Percentiles rank a stretch among this genome's conserved stretches.
Evolutionary conservation across 30 jellyfish, hydroid and myxozoan genomes (phyloP).

Genomic region (Aurelia sp.): DNA sequence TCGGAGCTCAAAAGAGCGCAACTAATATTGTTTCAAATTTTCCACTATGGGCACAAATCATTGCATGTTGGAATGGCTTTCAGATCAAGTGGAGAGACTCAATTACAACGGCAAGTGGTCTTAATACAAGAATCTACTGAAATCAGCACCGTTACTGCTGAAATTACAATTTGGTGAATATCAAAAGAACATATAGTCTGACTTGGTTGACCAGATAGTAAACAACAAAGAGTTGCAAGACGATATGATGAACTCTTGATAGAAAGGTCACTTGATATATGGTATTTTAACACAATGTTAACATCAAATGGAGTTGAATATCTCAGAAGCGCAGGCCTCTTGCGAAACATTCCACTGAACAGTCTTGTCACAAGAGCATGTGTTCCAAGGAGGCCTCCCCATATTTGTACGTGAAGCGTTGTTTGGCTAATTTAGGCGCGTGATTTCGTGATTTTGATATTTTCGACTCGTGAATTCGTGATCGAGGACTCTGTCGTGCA

Average conservation of each 20-base stretch:
- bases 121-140: neutral
- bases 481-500: too few relatives aligned
- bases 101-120: neutral
- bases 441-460: too few relatives aligned
- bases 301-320: conserved; percentile 35
- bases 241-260: neutral
- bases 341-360: conserved; percentile 8
- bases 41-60: neutral
- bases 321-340: conserved; percentile 24
- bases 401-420: too few relatives aligned
- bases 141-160: neutral
- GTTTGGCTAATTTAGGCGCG: too few relatives aligned
- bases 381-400: too few relatives aligned
- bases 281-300: neutral
- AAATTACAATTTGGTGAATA: neutral
- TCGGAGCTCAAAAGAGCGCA: neutral
- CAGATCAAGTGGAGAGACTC: neutral
- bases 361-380: conserved; percentile 14
- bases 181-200: neutral
- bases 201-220: neutral
- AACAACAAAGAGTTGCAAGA: too few relatives aligned
- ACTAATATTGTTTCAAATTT: neutral
- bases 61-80: neutral
- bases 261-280: neutral
- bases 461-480: too few relatives aligned